These are phyloP conservation scores for Hirundichthys speculiger DNA, from an alignment of 2,113 vertebrate species.

Conservation along the genomic window DNA sequence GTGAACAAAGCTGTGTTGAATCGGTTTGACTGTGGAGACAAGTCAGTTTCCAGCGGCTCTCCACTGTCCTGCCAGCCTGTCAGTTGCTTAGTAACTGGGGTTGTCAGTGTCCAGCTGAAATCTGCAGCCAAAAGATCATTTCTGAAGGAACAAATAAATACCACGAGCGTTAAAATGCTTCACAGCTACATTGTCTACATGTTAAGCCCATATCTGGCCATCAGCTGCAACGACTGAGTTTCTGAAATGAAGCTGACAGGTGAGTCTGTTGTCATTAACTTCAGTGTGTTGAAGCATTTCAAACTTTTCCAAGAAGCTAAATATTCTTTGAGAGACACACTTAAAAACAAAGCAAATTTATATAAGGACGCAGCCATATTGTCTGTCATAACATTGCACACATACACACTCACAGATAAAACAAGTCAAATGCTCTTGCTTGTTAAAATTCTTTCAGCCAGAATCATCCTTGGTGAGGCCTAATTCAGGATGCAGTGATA, in stretches of 20 bases:
- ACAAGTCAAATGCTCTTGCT: too few species aligned
- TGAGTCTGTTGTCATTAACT: slow-evolving; percentile 4
- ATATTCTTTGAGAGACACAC: too few species aligned
- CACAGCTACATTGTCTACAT: background rate
- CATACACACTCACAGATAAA: too few species aligned
- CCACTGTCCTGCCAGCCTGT: slow-evolving; percentile 20
- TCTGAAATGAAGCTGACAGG: background rate
- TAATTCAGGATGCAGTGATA: too few species aligned
- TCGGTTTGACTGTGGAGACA: slow-evolving; percentile 30
- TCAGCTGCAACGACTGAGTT: background rate
- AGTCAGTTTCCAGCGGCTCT: slow-evolving; percentile 32
- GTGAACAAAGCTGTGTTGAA: slow-evolving; percentile 27
- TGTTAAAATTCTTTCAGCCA: too few species aligned
- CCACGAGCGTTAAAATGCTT: background rate
- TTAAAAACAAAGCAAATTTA: too few species aligned
- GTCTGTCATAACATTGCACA: too few species aligned
- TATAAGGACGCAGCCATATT: too few species aligned
- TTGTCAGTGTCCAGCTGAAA: slow-evolving; percentile 28
- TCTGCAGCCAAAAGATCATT: slow-evolving; percentile 21
- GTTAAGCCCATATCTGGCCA: background rate
- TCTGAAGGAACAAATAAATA: background rate
- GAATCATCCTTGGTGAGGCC: too few species aligned
- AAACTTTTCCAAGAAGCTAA: too few species aligned
- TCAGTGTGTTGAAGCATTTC: too few species aligned
- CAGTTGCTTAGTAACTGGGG: slow-evolving; percentile 61